phyloP scores from a whole-genome alignment of 2,113 vertebrate species.

The Burhinus oedicnemus region DNA sequence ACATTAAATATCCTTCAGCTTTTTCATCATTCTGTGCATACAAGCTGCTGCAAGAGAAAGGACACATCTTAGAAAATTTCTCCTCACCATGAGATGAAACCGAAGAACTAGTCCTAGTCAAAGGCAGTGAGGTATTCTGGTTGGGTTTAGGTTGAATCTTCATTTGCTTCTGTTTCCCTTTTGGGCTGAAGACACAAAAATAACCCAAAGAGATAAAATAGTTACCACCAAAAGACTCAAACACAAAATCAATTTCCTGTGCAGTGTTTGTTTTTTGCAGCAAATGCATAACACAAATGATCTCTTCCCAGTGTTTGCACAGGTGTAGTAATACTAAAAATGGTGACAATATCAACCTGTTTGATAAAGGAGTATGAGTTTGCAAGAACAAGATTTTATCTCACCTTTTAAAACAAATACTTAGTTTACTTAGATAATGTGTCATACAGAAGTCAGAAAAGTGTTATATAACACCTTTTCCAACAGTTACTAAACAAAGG shows the following conservation, averaged over 20 bases:
- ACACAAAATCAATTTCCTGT: not conserved
- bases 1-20: not conserved
- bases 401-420: not conserved
- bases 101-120: constrained; percentile 82
- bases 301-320: not conserved
- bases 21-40: not conserved
- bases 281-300: not conserved
- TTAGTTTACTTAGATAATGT: not conserved
- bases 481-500: not conserved
- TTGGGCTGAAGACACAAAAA: constrained; percentile 79
- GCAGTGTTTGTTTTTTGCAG: not conserved
- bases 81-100: constrained; percentile 85
- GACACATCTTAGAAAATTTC: not conserved
- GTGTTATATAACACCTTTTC: not conserved
- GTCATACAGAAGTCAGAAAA: not conserved
- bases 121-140: constrained; percentile 83
- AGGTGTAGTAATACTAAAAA: not conserved
- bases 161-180: constrained; percentile 89
- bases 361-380: not conserved
- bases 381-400: not conserved
- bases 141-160: constrained; percentile 83
- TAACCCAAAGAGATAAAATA: not conserved
- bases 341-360: not conserved
- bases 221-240: not conserved
- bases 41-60: not conserved